Conservation (phyloP, 2,888 invertebrate species). For the Diploptera punctata region DNA sequence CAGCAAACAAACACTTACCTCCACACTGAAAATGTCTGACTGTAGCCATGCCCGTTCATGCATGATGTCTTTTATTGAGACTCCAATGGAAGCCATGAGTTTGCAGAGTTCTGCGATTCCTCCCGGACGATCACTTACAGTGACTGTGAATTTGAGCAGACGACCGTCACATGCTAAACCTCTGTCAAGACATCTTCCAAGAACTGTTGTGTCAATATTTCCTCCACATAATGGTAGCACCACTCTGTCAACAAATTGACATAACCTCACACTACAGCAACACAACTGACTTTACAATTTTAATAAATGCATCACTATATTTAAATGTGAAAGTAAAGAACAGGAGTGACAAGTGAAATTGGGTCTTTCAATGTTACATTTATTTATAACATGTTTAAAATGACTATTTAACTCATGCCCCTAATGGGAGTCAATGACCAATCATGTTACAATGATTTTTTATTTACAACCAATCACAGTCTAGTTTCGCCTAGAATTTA, state of each 20-base stretch:
- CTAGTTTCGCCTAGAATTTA: no score
- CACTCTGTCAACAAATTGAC: constrained; percentile 64
- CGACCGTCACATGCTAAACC: constrained; percentile 88
- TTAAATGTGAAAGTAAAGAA: no score
- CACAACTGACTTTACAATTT: no score
- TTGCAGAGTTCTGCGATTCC: constrained; percentile 86
- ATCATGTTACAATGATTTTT: no score
- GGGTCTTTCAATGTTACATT: no score
- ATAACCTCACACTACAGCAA: no score
- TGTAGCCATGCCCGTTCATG: constrained; percentile 96
- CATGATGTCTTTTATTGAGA: constrained; percentile 93
- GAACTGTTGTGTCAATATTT: constrained; percentile 90
- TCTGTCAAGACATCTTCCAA: constrained; percentile 86
- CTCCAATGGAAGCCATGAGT: constrained; percentile 76
- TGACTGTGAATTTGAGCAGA: constrained; percentile 74
- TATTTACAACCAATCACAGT: no score
- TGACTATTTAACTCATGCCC: no score
- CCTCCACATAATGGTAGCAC: constrained; percentile 86
- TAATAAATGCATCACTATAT: no score
- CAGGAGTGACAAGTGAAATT: no score
- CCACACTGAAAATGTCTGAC: constrained; percentile 84
- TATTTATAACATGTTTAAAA: no score
- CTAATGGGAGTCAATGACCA: no score
- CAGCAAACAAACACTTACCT: constrained; percentile 56
- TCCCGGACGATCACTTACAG: constrained; percentile 85